Percentiles rank a stretch among this genome's conserved stretches.
Evolutionary conservation across 2,113 vertebrate genomes (phyloP).

Genomic region (Arvicanthis niloticus): DNA sequence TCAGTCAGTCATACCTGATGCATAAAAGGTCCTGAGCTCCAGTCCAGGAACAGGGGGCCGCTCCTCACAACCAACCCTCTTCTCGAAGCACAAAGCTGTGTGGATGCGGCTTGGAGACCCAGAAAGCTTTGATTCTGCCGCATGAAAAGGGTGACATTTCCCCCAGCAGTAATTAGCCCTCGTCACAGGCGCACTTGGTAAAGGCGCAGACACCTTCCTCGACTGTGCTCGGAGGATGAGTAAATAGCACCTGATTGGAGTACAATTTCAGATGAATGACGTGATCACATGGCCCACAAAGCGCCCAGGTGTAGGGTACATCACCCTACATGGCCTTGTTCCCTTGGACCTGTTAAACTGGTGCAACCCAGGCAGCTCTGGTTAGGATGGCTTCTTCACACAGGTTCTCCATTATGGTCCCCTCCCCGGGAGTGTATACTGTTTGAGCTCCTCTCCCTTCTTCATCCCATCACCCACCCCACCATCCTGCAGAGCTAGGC

Average conservation of each 20-base stretch:
- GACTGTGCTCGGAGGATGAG: neutral
- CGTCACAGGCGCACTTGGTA: neutral
- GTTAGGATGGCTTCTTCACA: neutral
- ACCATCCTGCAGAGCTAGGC: neutral
- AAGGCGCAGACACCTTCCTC: neutral
- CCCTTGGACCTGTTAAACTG: neutral
- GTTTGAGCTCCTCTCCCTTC: no score
- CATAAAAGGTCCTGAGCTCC: neutral
- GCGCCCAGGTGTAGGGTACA: neutral
- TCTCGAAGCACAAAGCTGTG: neutral
- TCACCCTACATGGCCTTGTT: neutral
- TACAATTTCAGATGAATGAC: conserved; percentile 53
- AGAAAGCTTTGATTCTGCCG: neutral
- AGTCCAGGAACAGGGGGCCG: neutral
- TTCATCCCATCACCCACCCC: neutral
- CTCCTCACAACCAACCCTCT: neutral
- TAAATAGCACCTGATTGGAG: conserved; percentile 39
- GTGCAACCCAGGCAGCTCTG: neutral
- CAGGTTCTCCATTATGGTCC: neutral
- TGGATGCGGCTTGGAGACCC: neutral
- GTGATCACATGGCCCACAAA: conserved; percentile 68
- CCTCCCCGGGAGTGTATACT: fast-evolving
- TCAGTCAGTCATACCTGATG: neutral
- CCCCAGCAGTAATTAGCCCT: neutral
- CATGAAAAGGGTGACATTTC: conserved; percentile 45